Base-by-base conservation (phyloP, 1,140 invertebrate genomes). In the Magallana gigas region DNA sequence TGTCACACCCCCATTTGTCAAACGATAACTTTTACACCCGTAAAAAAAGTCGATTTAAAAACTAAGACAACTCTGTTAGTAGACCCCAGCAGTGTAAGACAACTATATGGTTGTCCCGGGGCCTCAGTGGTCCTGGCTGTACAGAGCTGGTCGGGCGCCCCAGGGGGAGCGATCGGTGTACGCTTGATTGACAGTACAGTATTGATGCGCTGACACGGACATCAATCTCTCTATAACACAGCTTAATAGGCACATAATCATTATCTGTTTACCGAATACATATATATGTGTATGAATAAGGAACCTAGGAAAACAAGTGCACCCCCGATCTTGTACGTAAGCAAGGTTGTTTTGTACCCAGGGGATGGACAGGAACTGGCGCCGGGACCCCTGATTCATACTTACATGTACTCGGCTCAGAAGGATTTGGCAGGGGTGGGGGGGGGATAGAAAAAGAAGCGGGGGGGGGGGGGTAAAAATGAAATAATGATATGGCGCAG, bases 211-310 rank as follows among this genome's bases (percentile, higher is more conserved):
- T 76, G 68, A 76, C 68, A 76, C 23, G 68, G 18, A 29, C 68
- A 76, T 76, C 68, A 76, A 76, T 76, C 68, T 76, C 68, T 12
- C 11, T 8, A 76, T 76, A 76, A 76, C 23, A 76, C 68, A 9
- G 23, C 68, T 76, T 76, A 76, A 76, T 76, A 76, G 68, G 68
- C 68, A 29, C 11, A 76, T 76, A 76, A 76, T 76, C 68, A 76
- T 76, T 76, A 36, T 76, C 68, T 76, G 68, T 76, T 29, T 76
- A 76, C 68, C 11, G 68, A 76, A 76, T 76, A 76, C 68, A 29
- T 76, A 76, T 76, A 29, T 29, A 23, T 76, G 23, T 36, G 29
- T 48, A 4, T 29, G 36, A 12, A 62, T 76, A 76, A 12, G 36
- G 36, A 48, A 48, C 36, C 36, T 48, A 76, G 23, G 23, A 18